Evolutionary conservation across 2,113 vertebrate genomes (phyloP).

Genomic region (Amphiprion percula): DNA sequence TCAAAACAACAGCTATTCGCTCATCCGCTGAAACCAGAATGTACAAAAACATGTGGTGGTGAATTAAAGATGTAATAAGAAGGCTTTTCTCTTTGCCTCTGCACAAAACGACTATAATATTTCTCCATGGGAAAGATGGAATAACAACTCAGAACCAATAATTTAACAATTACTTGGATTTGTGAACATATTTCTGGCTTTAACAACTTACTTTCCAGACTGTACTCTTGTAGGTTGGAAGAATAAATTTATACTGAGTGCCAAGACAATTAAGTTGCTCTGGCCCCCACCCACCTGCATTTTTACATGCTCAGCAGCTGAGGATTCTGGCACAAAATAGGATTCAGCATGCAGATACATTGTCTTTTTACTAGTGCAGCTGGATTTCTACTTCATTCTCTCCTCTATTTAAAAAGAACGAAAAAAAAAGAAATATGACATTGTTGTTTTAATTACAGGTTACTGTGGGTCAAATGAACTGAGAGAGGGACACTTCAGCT

Average conservation of each 20-base stretch:
- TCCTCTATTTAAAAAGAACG: background rate
- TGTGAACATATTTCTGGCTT: conserved; percentile 7
- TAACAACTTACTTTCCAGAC: conserved; percentile 1
- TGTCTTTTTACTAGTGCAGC: background rate
- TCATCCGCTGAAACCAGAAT: conserved; percentile 18
- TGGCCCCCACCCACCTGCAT: background rate
- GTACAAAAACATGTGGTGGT: conserved; percentile 29
- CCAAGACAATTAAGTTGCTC: background rate
- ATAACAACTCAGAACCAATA: conserved; percentile 17
- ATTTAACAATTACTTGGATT: conserved; percentile 25
- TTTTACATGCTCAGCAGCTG: conserved; percentile 13
- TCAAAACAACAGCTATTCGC: conserved; percentile 65
- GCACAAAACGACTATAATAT: conserved; percentile 23
- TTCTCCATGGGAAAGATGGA: background rate
- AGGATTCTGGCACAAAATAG: background rate
- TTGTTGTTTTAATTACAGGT: background rate
- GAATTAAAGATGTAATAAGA: conserved; percentile 43
- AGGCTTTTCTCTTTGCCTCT: conserved; percentile 12
- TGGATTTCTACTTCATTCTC: background rate
- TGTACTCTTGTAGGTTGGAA: background rate
- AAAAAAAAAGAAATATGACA: background rate
- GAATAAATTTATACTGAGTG: conserved; percentile 15
- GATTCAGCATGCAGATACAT: background rate
- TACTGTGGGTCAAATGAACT: background rate
- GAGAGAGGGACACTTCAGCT: conserved; percentile 2